Conservation (phyloP, 1,140 invertebrate genomes). For the Delia radicum region DNA sequence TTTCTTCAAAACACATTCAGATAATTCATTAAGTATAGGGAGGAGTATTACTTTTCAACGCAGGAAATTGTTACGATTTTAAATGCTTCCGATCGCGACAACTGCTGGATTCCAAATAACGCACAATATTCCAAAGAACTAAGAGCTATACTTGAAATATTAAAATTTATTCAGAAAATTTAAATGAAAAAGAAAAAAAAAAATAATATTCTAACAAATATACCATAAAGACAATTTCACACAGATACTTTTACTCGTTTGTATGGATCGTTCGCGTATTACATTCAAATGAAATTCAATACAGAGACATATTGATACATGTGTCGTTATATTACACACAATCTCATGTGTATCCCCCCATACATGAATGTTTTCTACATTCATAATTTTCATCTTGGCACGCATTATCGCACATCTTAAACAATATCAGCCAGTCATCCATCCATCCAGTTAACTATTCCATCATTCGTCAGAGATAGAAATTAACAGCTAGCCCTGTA, state of each 20-base stretch:
- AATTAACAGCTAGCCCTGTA: no score
- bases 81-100: constrained; percentile 46
- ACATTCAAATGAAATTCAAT: neutral
- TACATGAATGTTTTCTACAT: neutral
- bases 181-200: neutral
- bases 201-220: neutral
- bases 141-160: constrained; percentile 29
- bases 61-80: constrained; percentile 25
- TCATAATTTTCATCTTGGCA: constrained; percentile 1
- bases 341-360: neutral
- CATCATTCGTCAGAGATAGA: neutral
- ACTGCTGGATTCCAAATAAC: constrained; percentile 55
- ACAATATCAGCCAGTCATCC: neutral
- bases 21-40: no score
- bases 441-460: neutral
- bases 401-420: constrained; percentile 15
- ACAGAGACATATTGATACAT: neutral
- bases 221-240: constrained; percentile 24
- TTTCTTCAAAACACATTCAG: no score
- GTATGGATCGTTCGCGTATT: neutral
- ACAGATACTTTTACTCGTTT: constrained; percentile 18
- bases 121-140: constrained; percentile 18
- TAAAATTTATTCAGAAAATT: constrained; percentile 20
- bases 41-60: constrained; percentile 11
- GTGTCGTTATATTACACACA: neutral